Conservation (phyloP, 2,797 vertebrate genomes). For the Cirrhinus molitorella region DNA sequence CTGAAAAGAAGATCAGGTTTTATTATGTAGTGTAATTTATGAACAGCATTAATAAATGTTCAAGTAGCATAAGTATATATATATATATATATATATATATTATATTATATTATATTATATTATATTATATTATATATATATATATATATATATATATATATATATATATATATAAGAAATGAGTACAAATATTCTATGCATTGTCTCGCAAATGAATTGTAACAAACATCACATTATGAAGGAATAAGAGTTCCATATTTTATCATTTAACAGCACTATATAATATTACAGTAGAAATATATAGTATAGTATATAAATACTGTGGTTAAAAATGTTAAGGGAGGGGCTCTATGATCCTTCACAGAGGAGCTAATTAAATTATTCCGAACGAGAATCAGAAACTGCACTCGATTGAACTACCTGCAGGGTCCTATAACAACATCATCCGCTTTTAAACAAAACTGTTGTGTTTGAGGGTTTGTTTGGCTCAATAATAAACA, state of each 20-base stretch:
- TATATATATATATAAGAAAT: too few species aligned
- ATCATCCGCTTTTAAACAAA: not conserved
- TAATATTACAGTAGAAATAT: not conserved
- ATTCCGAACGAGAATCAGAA: not conserved
- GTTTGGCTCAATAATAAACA: not conserved
- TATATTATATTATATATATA: too few species aligned
- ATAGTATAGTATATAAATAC: not conserved
- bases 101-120: too few species aligned
- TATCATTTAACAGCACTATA: not conserved
- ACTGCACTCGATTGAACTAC: not conserved
- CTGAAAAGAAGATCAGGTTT: too few species aligned
- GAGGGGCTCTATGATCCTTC: slow-evolving; percentile 24
- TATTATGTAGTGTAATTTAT: not conserved
- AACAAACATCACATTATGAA: not conserved
- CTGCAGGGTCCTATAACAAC: not conserved
- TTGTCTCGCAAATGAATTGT: not conserved
- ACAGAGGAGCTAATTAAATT: not conserved
- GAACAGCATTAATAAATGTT: not conserved
- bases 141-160: too few species aligned
- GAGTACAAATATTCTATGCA: not conserved
- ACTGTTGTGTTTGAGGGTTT: not conserved
- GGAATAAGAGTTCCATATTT: not conserved
- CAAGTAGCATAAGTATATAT: too few species aligned
- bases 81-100: too few species aligned
- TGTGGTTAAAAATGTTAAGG: slow-evolving; percentile 5